These are phyloP conservation scores for Isichthys henryi DNA, from an alignment of 2,113 vertebrate genomes.

Conservation along the genomic window DNA sequence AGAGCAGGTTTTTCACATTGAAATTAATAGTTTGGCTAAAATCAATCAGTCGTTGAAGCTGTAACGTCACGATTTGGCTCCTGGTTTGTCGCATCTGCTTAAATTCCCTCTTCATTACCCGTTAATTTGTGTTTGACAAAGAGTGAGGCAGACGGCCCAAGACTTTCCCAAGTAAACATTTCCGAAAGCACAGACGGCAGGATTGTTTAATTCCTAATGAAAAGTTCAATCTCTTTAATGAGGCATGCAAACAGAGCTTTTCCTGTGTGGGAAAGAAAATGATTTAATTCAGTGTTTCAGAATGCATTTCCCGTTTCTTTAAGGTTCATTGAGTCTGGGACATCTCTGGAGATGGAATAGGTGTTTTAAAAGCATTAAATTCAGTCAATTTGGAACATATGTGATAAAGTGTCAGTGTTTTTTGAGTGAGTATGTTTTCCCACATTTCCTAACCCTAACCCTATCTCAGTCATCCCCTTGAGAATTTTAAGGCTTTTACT, in stretches of 20 bases:
- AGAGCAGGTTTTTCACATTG: neutral
- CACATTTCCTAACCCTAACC: neutral
- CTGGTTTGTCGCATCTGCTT: neutral
- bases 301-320: neutral
- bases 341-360: neutral
- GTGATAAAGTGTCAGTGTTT: neutral
- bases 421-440: neutral
- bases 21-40: neutral
- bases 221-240: neutral
- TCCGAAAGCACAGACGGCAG: neutral
- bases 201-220: conserved; percentile 11
- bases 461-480: neutral
- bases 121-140: neutral
- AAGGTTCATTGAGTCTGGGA: neutral
- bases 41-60: neutral
- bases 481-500: neutral
- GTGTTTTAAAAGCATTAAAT: neutral
- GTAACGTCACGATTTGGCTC: neutral
- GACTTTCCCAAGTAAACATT: conserved; percentile 1
- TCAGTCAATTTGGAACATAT: neutral
- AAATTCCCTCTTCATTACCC: neutral
- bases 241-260: neutral
- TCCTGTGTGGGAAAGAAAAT: neutral
- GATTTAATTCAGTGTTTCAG: neutral
- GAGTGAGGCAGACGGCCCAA: neutral